phyloP scores from a whole-genome alignment of 2,113 vertebrate genomes.

The Cyphomyrus plagiostoma region DNA sequence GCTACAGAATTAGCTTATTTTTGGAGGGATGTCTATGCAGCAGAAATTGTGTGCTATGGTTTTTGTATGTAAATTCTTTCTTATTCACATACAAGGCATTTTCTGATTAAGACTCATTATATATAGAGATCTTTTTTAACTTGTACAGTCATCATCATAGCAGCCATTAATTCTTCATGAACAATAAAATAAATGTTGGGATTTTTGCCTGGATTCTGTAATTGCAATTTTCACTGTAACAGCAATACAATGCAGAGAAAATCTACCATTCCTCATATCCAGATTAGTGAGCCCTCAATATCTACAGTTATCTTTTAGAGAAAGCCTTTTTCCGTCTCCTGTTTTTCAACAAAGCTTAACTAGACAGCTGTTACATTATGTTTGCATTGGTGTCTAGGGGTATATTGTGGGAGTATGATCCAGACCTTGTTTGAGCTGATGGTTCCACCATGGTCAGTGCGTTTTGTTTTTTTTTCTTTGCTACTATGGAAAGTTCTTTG shows the following conservation, averaged over 20 bases:
- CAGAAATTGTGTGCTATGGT: not conserved
- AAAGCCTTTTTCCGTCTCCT: conserved; percentile 11
- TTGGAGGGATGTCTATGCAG: not conserved
- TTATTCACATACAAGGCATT: not conserved
- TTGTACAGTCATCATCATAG: not conserved
- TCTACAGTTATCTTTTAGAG: conserved; percentile 11
- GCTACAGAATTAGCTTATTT: not conserved
- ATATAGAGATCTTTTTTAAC: not conserved
- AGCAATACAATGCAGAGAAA: not conserved
- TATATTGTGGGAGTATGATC: conserved; percentile 18
- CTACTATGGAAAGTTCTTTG: conserved; percentile 54
- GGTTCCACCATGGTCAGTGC: not conserved
- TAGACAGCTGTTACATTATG: conserved; percentile 10
- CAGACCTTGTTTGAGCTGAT: conserved; percentile 4
- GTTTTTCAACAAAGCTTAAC: not conserved
- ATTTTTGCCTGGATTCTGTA: not conserved
- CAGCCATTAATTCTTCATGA: not conserved
- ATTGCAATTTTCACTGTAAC: not conserved
- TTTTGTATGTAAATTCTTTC: not conserved
- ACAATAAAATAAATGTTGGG: not conserved
- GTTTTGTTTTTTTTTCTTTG: conserved; percentile 19
- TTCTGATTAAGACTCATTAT: conserved; percentile 1
- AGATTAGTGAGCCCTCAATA: not conserved
- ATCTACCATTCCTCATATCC: not conserved
- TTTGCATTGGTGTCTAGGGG: not conserved